A percentile compares a stretch with the other conserved stretches of the same genome.
Conservation (phyloP, 2,113 vertebrate species). For the Poeciliopsis retropinna region DNA sequence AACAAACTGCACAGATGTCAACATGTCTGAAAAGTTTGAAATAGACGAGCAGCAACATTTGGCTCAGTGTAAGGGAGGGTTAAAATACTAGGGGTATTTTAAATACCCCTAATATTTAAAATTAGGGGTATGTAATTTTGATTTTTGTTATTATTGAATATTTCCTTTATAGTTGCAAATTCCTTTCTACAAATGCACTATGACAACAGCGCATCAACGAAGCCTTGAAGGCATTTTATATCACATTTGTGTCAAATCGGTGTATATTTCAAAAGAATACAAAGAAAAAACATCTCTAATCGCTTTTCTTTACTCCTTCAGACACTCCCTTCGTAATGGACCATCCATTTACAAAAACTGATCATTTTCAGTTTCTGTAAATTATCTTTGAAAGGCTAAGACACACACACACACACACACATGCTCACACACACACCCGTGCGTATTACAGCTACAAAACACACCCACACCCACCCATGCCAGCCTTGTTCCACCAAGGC, state of each 20-base stretch:
- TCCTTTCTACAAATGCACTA: background rate
- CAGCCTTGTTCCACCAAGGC: slow-evolving; percentile 41
- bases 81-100: background rate
- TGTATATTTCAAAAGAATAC: background rate
- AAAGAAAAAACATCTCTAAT: slow-evolving; percentile 8
- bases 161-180: background rate
- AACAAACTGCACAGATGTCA: background rate
- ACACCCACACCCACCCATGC: slow-evolving; percentile 44
- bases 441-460: slow-evolving; percentile 25
- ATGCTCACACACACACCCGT: slow-evolving; percentile 8
- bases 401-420: slow-evolving; percentile 12
- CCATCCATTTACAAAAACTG: too few species aligned
- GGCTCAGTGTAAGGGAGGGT: background rate
- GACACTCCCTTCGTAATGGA: background rate
- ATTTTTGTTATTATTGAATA: background rate
- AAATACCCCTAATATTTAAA: too few species aligned
- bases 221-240: background rate
- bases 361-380: slow-evolving; percentile 22
- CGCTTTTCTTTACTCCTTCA: slow-evolving; percentile 1
- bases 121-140: background rate
- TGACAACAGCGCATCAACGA: background rate
- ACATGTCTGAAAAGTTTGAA: background rate
- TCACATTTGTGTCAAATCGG: background rate
- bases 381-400: background rate
- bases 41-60: background rate